Base-by-base conservation (phyloP, 2,888 invertebrate genomes). In the Acrocyrtus sp. region DNA sequence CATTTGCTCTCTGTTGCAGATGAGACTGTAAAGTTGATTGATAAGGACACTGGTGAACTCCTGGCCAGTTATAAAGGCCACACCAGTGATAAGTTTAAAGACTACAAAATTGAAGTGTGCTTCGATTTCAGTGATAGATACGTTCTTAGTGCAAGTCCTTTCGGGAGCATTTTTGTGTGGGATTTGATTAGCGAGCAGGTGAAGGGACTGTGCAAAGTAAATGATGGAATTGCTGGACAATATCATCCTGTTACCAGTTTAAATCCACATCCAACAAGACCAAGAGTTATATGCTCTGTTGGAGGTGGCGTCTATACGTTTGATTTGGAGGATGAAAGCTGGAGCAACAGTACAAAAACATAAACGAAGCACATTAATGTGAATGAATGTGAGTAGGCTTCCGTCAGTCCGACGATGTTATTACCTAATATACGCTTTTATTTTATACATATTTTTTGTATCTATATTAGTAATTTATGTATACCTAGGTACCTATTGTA, bases 61-160 rank as follows among this genome's bases (percentile, higher is more conserved):
- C 85, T 94, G 0, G 88, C 89, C 21, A 91, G 90, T 66, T 98
- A 94, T 83, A 87, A 86, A 21, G 98, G 97, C 0, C 96, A 98
- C 83, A 87, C 76, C 27, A 74, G 66, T 27, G 41, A 54, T 0
- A 68, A 72, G 15, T 80, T 43, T 51, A 73, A 76, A 41, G 80
- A 80, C 66, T 80, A 80, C 50, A 79, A 79, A 68, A 74, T 79
- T 15, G 80, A 80, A 51, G 73, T 76, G 0, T 69, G 72, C 6
- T 80, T 80, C 65, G 91, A 94, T 84, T 87, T 89, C 63, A 92
- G 90, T 77, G 98, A 98, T 83, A 91, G 91, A 53, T 90, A 91
- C 81, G 90, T 99, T 50, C 86, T 98, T 47, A 93, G 94, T 21
- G 98, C 98, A 0, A 96, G 97, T 0, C 92, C 92, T 15, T 91